phyloP scores from a whole-genome alignment of 2,797 vertebrate species.

The Semaprochilodus insignis region DNA sequence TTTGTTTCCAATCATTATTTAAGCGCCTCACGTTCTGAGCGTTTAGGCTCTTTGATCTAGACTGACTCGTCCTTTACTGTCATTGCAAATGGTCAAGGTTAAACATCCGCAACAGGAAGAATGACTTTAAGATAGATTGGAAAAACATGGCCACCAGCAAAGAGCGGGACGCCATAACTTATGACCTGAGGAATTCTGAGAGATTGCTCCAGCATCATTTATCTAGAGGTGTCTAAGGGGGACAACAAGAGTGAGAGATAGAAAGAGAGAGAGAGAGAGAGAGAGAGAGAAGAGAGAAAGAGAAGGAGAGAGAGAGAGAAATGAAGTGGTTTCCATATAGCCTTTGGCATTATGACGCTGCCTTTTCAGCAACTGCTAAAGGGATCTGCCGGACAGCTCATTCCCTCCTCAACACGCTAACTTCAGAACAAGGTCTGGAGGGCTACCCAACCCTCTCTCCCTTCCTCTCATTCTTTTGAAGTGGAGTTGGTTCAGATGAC shows the following conservation, averaged over 20 bases:
- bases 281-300: not conserved
- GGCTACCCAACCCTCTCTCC: constrained; percentile 20
- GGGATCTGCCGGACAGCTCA: not conserved
- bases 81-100: constrained; percentile 78
- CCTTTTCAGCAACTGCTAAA: constrained; percentile 4
- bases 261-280: not conserved
- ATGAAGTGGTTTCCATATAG: constrained; percentile 21
- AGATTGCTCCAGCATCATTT: constrained; percentile 73
- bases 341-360: constrained; percentile 49
- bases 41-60: constrained; percentile 66
- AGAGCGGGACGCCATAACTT: constrained; percentile 72
- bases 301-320: not conserved
- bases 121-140: constrained; percentile 77
- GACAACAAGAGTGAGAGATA: constrained; percentile 27
- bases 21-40: not conserved
- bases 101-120: constrained; percentile 79
- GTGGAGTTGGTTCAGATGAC: constrained; percentile 55
- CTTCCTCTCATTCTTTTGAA: constrained; percentile 52
- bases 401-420: constrained; percentile 11
- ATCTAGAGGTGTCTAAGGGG: constrained; percentile 75
- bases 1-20: not conserved
- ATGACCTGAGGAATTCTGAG: constrained; percentile 74
- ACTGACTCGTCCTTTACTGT: constrained; percentile 71
- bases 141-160: constrained; percentile 69
- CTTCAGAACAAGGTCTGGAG: constrained; percentile 62